A percentile compares a stretch with the other conserved stretches of the same genome.
phyloP scores from a whole-genome alignment of 2,888 invertebrate genomes.

The Dendrolimus pini region DNA sequence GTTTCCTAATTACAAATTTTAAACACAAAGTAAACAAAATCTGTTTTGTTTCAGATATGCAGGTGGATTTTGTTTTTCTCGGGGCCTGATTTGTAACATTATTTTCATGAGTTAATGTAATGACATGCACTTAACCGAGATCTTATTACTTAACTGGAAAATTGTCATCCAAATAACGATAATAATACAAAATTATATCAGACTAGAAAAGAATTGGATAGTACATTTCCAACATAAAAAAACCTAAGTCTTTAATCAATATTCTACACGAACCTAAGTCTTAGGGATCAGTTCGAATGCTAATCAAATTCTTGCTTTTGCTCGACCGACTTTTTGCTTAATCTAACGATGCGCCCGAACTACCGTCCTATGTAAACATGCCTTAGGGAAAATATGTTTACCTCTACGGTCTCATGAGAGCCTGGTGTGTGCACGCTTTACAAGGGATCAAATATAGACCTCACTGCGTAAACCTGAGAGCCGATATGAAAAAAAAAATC shows the following conservation, averaged over 20 bases:
- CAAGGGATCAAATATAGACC: background rate
- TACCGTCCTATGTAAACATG: constrained; percentile 34
- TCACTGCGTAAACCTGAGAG: background rate
- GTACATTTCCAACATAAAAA: background rate
- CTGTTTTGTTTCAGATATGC: no score
- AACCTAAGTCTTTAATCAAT: constrained; percentile 19
- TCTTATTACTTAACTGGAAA: no score
- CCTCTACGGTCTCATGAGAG: constrained; percentile 23
- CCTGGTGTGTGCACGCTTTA: constrained; percentile 13
- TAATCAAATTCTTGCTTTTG: constrained; percentile 43
- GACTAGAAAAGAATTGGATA: no score
- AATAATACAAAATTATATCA: no score
- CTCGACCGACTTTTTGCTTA: constrained; percentile 31
- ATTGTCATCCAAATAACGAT: no score
- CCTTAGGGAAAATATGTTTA: constrained; percentile 25
- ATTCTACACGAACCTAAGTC: constrained; percentile 20
- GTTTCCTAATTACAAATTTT: no score
- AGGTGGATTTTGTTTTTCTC: no score
- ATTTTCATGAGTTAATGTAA: no score
- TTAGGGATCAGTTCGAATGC: constrained; percentile 28
- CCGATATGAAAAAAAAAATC: background rate
- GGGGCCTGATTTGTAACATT: no score
- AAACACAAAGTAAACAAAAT: no score
- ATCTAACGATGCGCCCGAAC: constrained; percentile 28
- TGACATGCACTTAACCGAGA: no score